Base-by-base conservation (phyloP, 2,888 invertebrate species). In the Atethmia centrago region DNA sequence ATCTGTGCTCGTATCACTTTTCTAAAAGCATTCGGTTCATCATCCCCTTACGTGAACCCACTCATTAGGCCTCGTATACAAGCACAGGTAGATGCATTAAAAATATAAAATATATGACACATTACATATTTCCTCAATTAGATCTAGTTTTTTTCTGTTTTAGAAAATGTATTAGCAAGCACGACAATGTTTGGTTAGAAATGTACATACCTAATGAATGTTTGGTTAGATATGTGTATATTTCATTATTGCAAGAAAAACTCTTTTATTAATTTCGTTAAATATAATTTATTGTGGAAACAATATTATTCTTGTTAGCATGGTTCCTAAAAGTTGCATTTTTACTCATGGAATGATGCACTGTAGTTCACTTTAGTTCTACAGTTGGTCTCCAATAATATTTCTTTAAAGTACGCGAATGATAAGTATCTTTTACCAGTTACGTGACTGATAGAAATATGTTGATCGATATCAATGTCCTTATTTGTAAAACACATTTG, bases 321-420 rank as follows among this genome's bases (percentile, higher is more conserved):
- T 88, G 89, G 78, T 83, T 82, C 75, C 78, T 83, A 85, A 62
- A 79, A 68, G 55, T 73, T 78, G 71, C 82, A 84, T 82, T 79
- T 71, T 77, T 79, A 58, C 75, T 79, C 75, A 78, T 84, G 77
- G 83, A 87, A 87, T 86, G 87, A 87, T 86, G 87, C 89, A 88
- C 87, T 84, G 86, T 86, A 83, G 79, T 86, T 82, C 78, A 77
- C 75, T 86, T 88, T 88, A 87, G 85, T 84, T 88, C 81, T 87
- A 79, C 84, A 79, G 83, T 71, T 84, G 82, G 81, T 92, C 95
- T 95, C 95, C 95, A 95, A 95, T 95, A 95, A 91, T 95, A 95
- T 95, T 95, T 93, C 93, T 93, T 87, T 64, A 66, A 55, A 71
- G 28, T 58, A 28, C 55, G 31, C 31, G 56, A 40, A 51, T 64